Evolutionary conservation across 2,888 invertebrate genomes (phyloP), one percentile per base, ranked within the genome.

Genomic region (Drosophila rubida): DNA sequence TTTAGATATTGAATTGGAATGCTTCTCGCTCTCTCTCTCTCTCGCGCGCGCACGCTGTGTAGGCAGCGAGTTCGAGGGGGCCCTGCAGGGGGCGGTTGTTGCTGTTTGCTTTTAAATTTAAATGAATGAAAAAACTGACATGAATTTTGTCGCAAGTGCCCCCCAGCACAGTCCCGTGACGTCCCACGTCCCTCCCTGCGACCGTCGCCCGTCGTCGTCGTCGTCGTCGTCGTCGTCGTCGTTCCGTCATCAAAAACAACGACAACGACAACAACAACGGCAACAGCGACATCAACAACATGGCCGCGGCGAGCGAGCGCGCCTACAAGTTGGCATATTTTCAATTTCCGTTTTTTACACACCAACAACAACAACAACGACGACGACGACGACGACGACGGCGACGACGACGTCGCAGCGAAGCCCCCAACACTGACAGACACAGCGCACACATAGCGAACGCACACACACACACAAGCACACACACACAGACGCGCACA

Each of bases 301-400:
- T 58, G 69, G 71, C 59, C 60, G 76, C 61, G 58, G 45, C 76
- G 54, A 78, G 60, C 76, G 76, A 78, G 75, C 87, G 90, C 90
- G 90, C 90, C 90, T 90, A 90, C 90, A 90, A 90, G 89, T 90
- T 90, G 89, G 90, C 90, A 90, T 90, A 90, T 90, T 90, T 90
- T 90, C 89, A 90, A 89, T 90, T 90, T 90, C 90, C 90, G 90
- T 90, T 90, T 87, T 85, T 81, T 76, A 77, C 65, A 46, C 54
- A 54, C 58, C 51, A 44, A 32, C 67, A 73, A 72, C 74, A 80
- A 51, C 68, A 57, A 44, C 69, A 74, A 48, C 55, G 51, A 44
- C 42, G 7, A 2, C 41, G 5, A 13, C 41, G 6, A n/a, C 6
- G 8, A 35, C 27, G 27, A 30, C 30, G 30, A n/a, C n/a, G n/a